Percentiles rank a stretch among this genome's conserved stretches.
Evolutionary conservation across 2,797 vertebrate genomes (phyloP).

Genomic region (Intellagama lesueurii): DNA sequence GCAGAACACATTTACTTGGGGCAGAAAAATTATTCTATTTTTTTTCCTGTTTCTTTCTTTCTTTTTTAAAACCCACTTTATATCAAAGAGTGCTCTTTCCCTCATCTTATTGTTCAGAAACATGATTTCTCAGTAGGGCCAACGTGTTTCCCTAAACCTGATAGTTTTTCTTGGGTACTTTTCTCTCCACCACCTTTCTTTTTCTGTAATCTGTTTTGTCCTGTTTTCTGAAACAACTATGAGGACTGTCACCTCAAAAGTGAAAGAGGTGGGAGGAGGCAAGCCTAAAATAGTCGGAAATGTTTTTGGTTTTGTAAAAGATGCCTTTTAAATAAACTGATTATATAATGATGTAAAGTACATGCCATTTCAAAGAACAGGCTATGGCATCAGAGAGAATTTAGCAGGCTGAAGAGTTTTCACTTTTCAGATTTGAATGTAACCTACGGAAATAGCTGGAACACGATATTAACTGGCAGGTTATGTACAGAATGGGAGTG

Average conservation of each 20-base stretch:
- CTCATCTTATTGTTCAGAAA: constrained; percentile 46
- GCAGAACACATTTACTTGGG: constrained; percentile 55
- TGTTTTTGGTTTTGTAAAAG: constrained; percentile 61
- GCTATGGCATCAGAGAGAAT: constrained; percentile 32
- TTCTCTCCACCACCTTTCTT: constrained; percentile 49
- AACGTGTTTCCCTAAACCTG: constrained; percentile 67
- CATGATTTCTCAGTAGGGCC: constrained; percentile 65
- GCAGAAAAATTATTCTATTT: constrained; percentile 42
- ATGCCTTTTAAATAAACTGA: constrained; percentile 44
- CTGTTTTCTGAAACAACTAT: constrained; percentile 56
- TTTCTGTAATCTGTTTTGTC: constrained; percentile 73
- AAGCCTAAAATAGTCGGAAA: constrained; percentile 60
- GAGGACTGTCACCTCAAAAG: constrained; percentile 59
- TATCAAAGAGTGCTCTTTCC: constrained; percentile 58
- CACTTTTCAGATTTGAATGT: constrained; percentile 44
- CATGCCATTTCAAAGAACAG: constrained; percentile 32
- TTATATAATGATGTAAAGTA: constrained; percentile 65
- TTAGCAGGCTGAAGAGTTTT: constrained; percentile 4
- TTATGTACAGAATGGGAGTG: constrained; percentile 19
- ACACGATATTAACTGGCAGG: constrained; percentile 21
- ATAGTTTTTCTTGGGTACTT: constrained; percentile 54
- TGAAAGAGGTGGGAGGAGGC: constrained; percentile 59
- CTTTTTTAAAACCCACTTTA: neutral
- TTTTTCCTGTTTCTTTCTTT: no score
- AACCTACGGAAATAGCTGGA: constrained; percentile 31